phyloP scores from a whole-genome alignment of 2,797 vertebrate genomes.

The Acanthurus leucopareius region DNA sequence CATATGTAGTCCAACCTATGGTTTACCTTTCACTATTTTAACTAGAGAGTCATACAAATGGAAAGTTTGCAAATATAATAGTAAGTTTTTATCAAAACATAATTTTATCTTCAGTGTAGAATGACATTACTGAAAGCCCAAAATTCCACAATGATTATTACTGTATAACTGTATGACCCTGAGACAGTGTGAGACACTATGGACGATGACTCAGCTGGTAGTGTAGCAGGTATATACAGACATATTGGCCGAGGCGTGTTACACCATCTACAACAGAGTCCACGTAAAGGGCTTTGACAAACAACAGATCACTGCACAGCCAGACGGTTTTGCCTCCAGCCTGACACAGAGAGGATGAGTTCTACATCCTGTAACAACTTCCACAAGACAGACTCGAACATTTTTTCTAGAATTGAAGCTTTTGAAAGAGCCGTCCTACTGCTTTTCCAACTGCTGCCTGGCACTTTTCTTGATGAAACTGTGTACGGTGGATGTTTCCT shows the following conservation, averaged over 20 bases:
- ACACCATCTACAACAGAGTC: background rate
- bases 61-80: too few relatives aligned
- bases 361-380: constrained; percentile 8
- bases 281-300: background rate
- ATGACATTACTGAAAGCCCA: too few relatives aligned
- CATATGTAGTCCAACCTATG: too few relatives aligned
- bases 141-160: background rate
- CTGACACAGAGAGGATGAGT: background rate
- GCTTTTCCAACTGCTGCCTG: background rate
- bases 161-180: background rate
- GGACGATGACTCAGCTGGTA: background rate
- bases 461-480: background rate
- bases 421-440: constrained; percentile 15
- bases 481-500: background rate
- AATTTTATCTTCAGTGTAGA: too few relatives aligned
- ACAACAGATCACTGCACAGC: background rate
- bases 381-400: background rate
- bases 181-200: background rate
- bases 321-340: background rate
- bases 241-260: background rate
- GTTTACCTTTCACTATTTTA: too few relatives aligned
- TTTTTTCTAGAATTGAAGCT: background rate
- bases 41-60: too few relatives aligned
- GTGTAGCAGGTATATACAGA: background rate
- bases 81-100: too few relatives aligned